phyloP scores from a whole-genome alignment of 1,140 invertebrate genomes.

The Tetramorium parvispinum region DNA sequence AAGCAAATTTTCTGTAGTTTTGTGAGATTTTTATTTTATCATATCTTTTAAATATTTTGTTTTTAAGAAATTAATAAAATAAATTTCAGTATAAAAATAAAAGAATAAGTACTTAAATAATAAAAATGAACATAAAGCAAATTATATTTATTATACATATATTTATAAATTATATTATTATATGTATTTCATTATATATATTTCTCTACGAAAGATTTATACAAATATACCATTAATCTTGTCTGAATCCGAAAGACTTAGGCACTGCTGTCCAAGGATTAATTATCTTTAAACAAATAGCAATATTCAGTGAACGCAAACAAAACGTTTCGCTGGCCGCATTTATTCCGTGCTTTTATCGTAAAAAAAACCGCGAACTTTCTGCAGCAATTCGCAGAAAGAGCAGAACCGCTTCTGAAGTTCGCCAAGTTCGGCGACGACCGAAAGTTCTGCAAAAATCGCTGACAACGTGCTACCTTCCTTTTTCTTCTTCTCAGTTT shows the following conservation, averaged over 20 bases:
- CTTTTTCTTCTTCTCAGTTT: slow-evolving; percentile 27
- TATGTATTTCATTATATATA: neutral
- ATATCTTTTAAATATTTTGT: neutral
- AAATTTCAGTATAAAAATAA: neutral
- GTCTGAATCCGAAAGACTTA: neutral
- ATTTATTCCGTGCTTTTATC: slow-evolving; percentile 24
- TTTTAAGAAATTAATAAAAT: slow-evolving; percentile 14
- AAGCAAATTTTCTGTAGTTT: neutral
- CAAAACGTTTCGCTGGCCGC: neutral
- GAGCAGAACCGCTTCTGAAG: neutral
- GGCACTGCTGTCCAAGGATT: neutral
- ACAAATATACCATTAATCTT: neutral
- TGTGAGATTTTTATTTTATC: neutral
- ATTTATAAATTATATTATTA: neutral
- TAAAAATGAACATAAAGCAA: slow-evolving; percentile 7
- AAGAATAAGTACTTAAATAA: slow-evolving; percentile 30
- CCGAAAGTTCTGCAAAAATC: slow-evolving; percentile 47
- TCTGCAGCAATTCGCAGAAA: slow-evolving; percentile 33
- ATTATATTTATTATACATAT: slow-evolving; percentile 1
- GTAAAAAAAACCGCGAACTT: slow-evolving; percentile 39
- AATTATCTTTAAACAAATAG: slow-evolving; percentile 34
- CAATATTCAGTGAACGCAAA: slow-evolving; percentile 24
- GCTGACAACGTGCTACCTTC: slow-evolving; percentile 17
- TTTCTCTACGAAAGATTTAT: neutral
- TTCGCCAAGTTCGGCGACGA: slow-evolving; percentile 14